These are phyloP conservation scores for Danio kyathit DNA, from an alignment of 2,797 vertebrate genomes.

Conservation along the genomic window DNA sequence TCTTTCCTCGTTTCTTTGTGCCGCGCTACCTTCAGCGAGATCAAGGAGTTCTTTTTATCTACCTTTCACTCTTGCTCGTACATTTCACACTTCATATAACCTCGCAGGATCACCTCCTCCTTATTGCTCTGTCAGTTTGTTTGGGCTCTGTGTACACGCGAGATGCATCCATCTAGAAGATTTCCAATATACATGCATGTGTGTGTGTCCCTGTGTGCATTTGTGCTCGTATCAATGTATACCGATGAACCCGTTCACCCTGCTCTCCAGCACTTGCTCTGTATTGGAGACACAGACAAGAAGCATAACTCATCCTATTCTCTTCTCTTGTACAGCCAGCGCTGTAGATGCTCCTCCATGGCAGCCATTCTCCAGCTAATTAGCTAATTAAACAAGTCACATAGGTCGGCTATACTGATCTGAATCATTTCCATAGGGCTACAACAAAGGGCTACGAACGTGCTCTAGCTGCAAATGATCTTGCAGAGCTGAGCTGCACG, in stretches of 20 bases:
- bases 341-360: slow-evolving; percentile 35
- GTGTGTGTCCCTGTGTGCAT: slow-evolving; percentile 26
- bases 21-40: slow-evolving; percentile 43
- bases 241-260: slow-evolving; percentile 51
- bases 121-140: slow-evolving; percentile 46
- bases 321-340: slow-evolving; percentile 41
- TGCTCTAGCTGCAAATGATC: slow-evolving; percentile 56
- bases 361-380: slow-evolving; percentile 58
- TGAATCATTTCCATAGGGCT: slow-evolving; percentile 54
- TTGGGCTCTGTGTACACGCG: slow-evolving; percentile 23
- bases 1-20: slow-evolving; percentile 49
- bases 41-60: slow-evolving; percentile 59
- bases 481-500: slow-evolving; percentile 36
- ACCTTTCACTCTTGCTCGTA: slow-evolving; percentile 20
- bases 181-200: slow-evolving; percentile 5
- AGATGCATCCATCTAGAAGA: slow-evolving; percentile 26
- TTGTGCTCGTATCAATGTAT: slow-evolving; percentile 9
- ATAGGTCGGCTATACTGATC: slow-evolving; percentile 43
- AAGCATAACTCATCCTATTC: slow-evolving; percentile 29
- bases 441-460: slow-evolving; percentile 46
- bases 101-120: slow-evolving; percentile 27
- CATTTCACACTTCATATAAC: slow-evolving; percentile 32
- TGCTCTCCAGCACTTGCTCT: slow-evolving; percentile 20
- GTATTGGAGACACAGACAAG: slow-evolving; percentile 29
- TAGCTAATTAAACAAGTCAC: slow-evolving; percentile 60